phyloP scores from a whole-genome alignment of 2,113 vertebrate genomes.

The Oenanthe melanoleuca region DNA sequence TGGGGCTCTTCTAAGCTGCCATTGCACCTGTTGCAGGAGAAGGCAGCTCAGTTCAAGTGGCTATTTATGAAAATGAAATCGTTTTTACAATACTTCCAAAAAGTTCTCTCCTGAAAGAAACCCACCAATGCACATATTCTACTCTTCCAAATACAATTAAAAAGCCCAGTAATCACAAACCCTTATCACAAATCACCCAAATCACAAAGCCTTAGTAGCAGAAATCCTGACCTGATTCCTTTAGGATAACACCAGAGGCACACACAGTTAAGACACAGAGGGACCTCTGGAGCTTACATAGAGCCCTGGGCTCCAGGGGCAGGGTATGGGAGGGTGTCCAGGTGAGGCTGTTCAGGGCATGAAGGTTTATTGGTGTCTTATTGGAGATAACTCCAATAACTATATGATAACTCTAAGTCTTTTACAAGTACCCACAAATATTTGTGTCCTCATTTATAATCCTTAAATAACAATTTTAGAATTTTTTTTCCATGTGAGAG shows the following conservation, averaged over 20 bases:
- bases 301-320: not conserved
- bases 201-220: not conserved
- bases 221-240: fast-evolving
- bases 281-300: fast-evolving
- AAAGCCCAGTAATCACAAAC: not conserved
- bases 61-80: not conserved
- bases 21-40: not conserved
- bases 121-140: not conserved
- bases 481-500: not conserved
- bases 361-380: not conserved
- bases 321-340: not conserved
- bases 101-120: not conserved
- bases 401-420: not conserved
- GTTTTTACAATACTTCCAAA: not conserved
- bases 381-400: not conserved
- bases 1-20: not conserved
- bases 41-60: not conserved
- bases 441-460: not conserved
- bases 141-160: not conserved
- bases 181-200: too few species aligned
- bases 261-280: fast-evolving
- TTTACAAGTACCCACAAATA: not conserved
- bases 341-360: not conserved
- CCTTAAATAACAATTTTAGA: not conserved
- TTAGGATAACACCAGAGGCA: too few species aligned